Evolutionary conservation across 2,888 invertebrate species (phyloP), one percentile per base, ranked within the genome.

Genomic region (Ichneumon xanthorius): DNA sequence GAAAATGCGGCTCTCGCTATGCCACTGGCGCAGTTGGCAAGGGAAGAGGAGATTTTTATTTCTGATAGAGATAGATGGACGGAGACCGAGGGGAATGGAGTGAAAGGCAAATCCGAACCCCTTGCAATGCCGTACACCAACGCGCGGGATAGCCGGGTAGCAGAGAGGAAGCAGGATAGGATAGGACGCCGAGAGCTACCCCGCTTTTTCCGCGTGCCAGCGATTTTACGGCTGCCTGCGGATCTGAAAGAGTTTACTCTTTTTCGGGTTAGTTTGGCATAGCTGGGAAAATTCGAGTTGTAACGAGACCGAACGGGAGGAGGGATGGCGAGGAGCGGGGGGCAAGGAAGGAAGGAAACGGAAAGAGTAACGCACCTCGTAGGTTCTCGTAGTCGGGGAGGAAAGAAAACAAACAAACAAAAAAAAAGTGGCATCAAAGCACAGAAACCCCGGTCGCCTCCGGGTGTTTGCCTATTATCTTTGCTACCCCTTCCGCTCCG

Each of bases 381-480:
- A 33, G 63, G 33, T 63, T 86, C 75, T 72, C 26, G 63, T 53
- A 53, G 30, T 22, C 67, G n/a, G 50, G 72, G 45, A 53, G 50
- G 70, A 37, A 40, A 84, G 50, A n/a, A 33, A 63, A 33, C 9
- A 58, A 26, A 58, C 9, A 26, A 33, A 70, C 58, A 22, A 19
- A 55, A 48, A 83, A 86, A 88, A 89, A 87, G 82, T 87, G 88
- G 86, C 87, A 83, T 90, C 87, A 86, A 89, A 85, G 87, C 85
- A 40, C 71, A 63, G 84, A 80, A 80, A 63, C 80, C 81, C 84
- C 79, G 87, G 82, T 63, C 76, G 87, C 88, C 84, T 55, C 82
- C 70, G 89, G 88, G 84, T 90, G 89, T 91, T 91, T 90, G 89
- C 89, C 85, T 86, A 88, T 86, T 87, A 63, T 63, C 63, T 86